Conservation (phyloP, 2,888 invertebrate species). For the Stenodema calcarata region DNA sequence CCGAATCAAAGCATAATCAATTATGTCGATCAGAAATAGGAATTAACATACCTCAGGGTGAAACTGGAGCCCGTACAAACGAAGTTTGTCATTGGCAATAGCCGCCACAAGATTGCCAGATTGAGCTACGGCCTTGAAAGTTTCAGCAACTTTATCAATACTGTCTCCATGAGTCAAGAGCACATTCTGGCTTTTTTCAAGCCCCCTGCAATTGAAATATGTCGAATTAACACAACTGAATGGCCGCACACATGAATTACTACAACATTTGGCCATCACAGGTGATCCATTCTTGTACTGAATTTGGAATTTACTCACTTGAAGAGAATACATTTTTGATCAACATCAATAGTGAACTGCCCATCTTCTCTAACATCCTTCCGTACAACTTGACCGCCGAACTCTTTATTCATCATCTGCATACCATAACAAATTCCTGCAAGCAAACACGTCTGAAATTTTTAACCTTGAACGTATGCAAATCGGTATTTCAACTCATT, state of each 20-base stretch:
- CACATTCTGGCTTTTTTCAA: constrained; percentile 87
- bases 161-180: constrained; percentile 97
- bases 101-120: constrained; percentile 85
- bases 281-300: no score
- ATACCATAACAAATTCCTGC: constrained; percentile 98
- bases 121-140: constrained; percentile 85
- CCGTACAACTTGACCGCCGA: constrained; percentile 87
- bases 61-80: constrained; percentile 96
- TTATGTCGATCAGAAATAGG: no score
- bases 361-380: constrained; percentile 93
- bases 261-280: constrained; percentile 51
- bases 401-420: constrained; percentile 98
- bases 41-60: constrained; percentile 78
- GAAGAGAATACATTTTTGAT: constrained; percentile 87
- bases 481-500: background rate
- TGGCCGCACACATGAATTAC: background rate
- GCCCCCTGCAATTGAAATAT: constrained; percentile 69
- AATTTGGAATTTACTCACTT: constrained; percentile 71
- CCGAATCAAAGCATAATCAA: no score
- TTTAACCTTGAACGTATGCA: background rate
- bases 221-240: background rate
- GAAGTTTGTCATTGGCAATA: constrained; percentile 87
- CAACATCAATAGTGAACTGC: constrained; percentile 87
- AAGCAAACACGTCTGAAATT: constrained; percentile 32
- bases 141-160: constrained; percentile 87